Evolutionary conservation across 2,888 invertebrate species (phyloP).

Genomic region (Hyppa rectilinea): DNA sequence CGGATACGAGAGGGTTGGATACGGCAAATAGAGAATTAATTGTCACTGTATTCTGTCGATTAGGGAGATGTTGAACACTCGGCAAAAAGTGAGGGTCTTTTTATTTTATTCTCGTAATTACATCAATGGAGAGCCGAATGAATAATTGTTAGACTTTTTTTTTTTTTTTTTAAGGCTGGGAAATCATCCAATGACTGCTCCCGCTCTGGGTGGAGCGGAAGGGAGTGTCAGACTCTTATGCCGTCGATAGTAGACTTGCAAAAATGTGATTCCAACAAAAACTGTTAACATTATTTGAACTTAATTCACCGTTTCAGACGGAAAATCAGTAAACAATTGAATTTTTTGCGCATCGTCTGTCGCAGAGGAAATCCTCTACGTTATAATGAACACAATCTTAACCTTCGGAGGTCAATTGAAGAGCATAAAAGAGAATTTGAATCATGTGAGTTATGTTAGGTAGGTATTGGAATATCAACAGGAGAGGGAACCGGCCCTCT

Average conservation of each 20-base stretch:
- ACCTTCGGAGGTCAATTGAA: slow-evolving; percentile 4
- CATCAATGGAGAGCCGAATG: not conserved
- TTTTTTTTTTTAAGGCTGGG: no score
- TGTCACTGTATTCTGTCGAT: not conserved
- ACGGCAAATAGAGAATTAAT: slow-evolving; percentile 12
- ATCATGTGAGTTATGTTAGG: not conserved
- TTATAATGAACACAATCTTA: slow-evolving; percentile 15
- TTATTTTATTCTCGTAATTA: not conserved
- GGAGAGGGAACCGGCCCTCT: not conserved
- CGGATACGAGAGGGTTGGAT: slow-evolving; percentile 19
- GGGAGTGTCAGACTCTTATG: no score
- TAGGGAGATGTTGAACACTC: not conserved
- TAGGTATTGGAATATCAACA: not conserved
- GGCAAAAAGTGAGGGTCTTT: not conserved
- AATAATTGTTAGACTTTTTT: no score
- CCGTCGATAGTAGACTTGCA: not conserved
- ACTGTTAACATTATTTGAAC: slow-evolving; percentile 16
- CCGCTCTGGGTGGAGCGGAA: no score
- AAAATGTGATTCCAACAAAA: slow-evolving; percentile 12
- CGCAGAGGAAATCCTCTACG: slow-evolving; percentile 39
- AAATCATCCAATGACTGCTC: no score
- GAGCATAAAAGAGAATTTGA: not conserved
- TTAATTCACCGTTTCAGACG: slow-evolving; percentile 31
- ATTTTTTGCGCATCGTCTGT: slow-evolving; percentile 49
- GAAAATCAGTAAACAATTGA: slow-evolving; percentile 44